Evolutionary conservation across 2,113 vertebrate species (phyloP).

Genomic region (Lota lota): DNA sequence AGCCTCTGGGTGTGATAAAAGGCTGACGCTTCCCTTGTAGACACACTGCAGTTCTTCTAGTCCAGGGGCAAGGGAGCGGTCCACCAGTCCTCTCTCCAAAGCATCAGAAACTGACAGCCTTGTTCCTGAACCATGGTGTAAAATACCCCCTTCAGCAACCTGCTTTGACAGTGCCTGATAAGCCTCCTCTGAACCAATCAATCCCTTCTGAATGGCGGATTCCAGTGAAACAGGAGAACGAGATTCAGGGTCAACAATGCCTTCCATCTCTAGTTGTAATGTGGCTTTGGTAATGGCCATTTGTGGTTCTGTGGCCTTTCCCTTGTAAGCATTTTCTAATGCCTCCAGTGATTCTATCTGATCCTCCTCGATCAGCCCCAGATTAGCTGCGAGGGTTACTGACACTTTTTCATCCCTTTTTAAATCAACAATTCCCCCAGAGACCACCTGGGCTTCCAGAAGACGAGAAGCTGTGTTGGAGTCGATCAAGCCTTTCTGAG

Average conservation of each 20-base stretch:
- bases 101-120: slow-evolving; percentile 82
- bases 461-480: slow-evolving; percentile 77
- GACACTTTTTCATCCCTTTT: slow-evolving; percentile 86
- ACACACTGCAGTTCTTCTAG: slow-evolving; percentile 78
- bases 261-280: slow-evolving; percentile 87
- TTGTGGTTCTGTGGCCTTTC: slow-evolving; percentile 72
- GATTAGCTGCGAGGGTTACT: slow-evolving; percentile 86
- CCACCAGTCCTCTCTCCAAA: slow-evolving; percentile 75
- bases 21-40: slow-evolving; percentile 58
- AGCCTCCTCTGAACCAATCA: slow-evolving; percentile 74
- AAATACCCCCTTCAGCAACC: slow-evolving; percentile 85
- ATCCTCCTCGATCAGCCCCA: slow-evolving; percentile 80
- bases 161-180: slow-evolving; percentile 79
- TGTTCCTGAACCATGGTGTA: slow-evolving; percentile 85
- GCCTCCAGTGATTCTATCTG: slow-evolving; percentile 75
- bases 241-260: slow-evolving; percentile 81
- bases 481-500: slow-evolving; percentile 82
- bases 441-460: slow-evolving; percentile 87
- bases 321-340: slow-evolving; percentile 87
- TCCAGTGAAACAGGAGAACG: slow-evolving; percentile 74
- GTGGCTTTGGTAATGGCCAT: slow-evolving; percentile 72
- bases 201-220: slow-evolving; percentile 75
- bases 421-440: slow-evolving; percentile 90
- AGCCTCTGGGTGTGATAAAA: slow-evolving; percentile 69
- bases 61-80: slow-evolving; percentile 66